Base-by-base conservation (phyloP, 1,140 invertebrate genomes). In the Uloborus diversus region DNA sequence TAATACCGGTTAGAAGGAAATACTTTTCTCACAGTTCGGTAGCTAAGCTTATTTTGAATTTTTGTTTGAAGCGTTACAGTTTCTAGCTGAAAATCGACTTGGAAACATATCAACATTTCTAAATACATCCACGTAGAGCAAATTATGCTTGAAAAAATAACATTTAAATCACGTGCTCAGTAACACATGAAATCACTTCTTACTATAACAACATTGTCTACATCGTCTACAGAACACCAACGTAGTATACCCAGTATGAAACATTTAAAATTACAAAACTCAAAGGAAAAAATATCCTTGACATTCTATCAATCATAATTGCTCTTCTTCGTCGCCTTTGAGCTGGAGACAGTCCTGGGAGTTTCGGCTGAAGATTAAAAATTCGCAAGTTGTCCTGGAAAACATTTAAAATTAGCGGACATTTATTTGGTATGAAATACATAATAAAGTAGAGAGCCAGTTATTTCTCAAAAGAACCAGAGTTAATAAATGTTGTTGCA, bases 201-300 rank as follows among this genome's bases (percentile, higher is more conserved):
- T 42, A 9, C 49, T 53, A n/a, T n/a, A n/a, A n/a, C n/a, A n/a
- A n/a, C n/a, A n/a, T n/a, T n/a, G n/a, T n/a, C n/a, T n/a, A n/a
- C n/a, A n/a, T 3, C 23, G 4, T 13, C 53, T 53, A 73, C 53
- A 73, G 25, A 27, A 79, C 28, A 42, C 33, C 69, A n/a, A 84
- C 61, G 66, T 82, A 96, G 85, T 94, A 91, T 76, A 93, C 90
- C 95, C 95, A 97, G 85, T 97, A 97, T 80, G 92, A 93, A 81
- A 90, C 89, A 86, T 96, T 97, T 20, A 96, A 89, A 57, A 94
- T 87, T 28, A 94, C 89, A 85, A 97, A 97, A 23, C 95, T 90
- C 3, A 93, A 89, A 0, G 95, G 95, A 85, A 97, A 97, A 85
- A 95, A 93, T 53, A 95, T 90, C 49, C 95, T 88, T 1, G 94